phyloP scores from a whole-genome alignment of 2,888 invertebrate species.

The Chloromyia formosa region DNA sequence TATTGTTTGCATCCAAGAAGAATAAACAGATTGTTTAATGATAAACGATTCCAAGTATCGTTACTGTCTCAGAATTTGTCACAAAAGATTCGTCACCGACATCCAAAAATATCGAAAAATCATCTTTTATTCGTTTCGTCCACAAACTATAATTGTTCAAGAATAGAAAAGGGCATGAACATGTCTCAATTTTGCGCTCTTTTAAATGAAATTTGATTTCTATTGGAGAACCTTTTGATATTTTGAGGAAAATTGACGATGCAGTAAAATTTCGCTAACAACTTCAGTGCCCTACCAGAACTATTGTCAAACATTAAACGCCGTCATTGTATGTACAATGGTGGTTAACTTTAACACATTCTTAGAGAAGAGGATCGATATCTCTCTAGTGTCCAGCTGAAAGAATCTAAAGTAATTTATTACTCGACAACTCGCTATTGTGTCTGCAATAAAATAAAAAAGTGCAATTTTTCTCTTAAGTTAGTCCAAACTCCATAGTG shows the following conservation, averaged over 20 bases:
- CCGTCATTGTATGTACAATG: constrained; percentile 48
- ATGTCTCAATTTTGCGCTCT: constrained; percentile 35
- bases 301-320: constrained; percentile 43
- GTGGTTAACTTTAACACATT: constrained; percentile 49
- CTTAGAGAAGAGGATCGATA: constrained; percentile 34
- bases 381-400: constrained; percentile 44
- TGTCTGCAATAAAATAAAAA: constrained; percentile 42
- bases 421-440: constrained; percentile 41
- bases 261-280: constrained; percentile 47
- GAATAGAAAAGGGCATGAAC: constrained; percentile 37
- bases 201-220: constrained; percentile 28
- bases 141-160: constrained; percentile 5
- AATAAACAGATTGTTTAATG: constrained; percentile 17
- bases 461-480: constrained; percentile 39
- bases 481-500: constrained; percentile 43
- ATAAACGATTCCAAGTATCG: constrained; percentile 16
- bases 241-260: constrained; percentile 19
- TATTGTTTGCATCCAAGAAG: background rate
- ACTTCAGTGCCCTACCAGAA: constrained; percentile 39
- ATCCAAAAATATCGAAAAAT: constrained; percentile 22
- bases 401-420: constrained; percentile 45
- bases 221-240: background rate
- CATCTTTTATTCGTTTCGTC: constrained; percentile 12
- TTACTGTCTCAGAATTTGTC: constrained; percentile 19
- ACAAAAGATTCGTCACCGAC: constrained; percentile 18